These are phyloP conservation scores for Tadarida brasiliensis DNA, from an alignment of 2,797 vertebrate genomes.

Conservation along the genomic window DNA sequence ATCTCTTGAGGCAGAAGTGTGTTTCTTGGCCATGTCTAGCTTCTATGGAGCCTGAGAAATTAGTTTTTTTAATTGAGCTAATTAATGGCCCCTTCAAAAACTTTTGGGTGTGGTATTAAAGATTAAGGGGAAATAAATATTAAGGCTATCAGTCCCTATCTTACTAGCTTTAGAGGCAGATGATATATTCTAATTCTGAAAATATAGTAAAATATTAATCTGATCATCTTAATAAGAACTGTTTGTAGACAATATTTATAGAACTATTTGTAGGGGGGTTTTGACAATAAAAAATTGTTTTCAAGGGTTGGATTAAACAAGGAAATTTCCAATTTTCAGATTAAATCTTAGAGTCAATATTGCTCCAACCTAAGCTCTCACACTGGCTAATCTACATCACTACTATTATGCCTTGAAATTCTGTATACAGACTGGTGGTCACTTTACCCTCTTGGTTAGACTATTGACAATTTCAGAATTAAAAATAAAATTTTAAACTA, in stretches of 20 bases:
- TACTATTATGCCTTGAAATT: background rate
- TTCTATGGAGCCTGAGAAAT: background rate
- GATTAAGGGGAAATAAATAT: background rate
- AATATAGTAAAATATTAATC: conserved; percentile 29
- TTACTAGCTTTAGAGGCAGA: background rate
- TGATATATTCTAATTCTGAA: background rate
- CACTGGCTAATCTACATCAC: background rate
- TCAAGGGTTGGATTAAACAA: background rate
- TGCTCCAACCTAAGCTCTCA: background rate
- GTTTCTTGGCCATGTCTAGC: background rate
- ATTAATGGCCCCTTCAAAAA: background rate
- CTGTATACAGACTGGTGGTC: background rate
- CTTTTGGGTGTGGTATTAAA: background rate
- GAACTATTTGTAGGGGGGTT: background rate
- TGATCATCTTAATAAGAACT: background rate
- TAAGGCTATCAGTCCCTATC: background rate
- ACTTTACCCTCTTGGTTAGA: background rate
- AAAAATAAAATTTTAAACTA: background rate
- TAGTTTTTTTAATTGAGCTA: background rate
- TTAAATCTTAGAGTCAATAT: background rate
- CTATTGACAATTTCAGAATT: background rate
- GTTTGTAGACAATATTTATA: background rate
- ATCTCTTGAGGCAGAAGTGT: background rate
- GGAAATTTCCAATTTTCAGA: conserved; percentile 4
- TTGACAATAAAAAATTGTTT: conserved; percentile 22